phyloP scores from a whole-genome alignment of 23 tunicate species.

The Ciona savignyi region DNA sequence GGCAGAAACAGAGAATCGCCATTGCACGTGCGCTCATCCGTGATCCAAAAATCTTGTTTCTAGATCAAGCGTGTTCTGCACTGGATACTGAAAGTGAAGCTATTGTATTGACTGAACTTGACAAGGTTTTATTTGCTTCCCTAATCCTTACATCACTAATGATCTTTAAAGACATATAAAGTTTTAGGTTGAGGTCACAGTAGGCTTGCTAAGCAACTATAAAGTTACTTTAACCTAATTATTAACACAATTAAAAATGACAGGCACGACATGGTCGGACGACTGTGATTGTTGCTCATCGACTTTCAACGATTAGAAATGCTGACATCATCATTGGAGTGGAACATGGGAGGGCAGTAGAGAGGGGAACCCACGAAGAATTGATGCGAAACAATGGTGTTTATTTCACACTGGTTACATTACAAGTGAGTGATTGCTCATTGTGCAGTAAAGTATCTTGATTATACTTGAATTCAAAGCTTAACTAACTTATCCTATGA shows the following conservation, averaged over 20 bases:
- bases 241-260: no score
- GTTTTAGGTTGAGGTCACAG: no score
- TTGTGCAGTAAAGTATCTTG: no score
- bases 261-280: constrained; percentile 77
- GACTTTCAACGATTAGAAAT: constrained; percentile 74
- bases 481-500: no score
- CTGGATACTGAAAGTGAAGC: constrained; percentile 92
- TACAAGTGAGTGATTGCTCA: constrained; percentile 28
- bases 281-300: constrained; percentile 81
- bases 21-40: constrained; percentile 87
- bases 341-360: constrained; percentile 80
- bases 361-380: constrained; percentile 68
- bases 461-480: no score
- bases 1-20: constrained; percentile 94
- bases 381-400: constrained; percentile 71
- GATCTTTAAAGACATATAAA: no score
- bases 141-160: no score
- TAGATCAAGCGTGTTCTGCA: constrained; percentile 96
- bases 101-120: constrained; percentile 46
- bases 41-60: constrained; percentile 76
- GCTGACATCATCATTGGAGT: constrained; percentile 79
- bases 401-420: constrained; percentile 58
- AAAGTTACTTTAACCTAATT: not conserved
- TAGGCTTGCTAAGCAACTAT: no score
- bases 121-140: no score